These are phyloP conservation scores for Sphaerodactylus townsendi DNA, from an alignment of 2,113 vertebrate species.

Conservation along the genomic window DNA sequence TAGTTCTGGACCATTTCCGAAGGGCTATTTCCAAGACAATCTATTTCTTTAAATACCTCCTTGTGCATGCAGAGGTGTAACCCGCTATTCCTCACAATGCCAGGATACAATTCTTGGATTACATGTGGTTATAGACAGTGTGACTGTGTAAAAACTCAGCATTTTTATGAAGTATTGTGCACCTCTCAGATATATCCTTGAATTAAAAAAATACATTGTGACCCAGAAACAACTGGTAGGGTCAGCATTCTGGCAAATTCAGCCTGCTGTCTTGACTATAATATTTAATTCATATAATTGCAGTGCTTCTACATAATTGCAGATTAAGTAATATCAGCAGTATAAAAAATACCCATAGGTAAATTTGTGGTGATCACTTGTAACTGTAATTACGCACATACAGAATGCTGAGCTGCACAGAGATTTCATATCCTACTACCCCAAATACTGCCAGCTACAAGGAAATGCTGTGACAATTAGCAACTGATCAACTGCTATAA, in stretches of 20 bases:
- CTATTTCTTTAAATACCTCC: neutral
- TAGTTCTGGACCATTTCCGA: neutral
- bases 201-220: neutral
- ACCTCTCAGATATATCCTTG: neutral
- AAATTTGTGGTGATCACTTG: neutral
- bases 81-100: too few species aligned
- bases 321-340: neutral
- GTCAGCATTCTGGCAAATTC: neutral
- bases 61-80: neutral
- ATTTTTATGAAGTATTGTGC: neutral
- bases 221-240: neutral
- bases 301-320: neutral
- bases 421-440: fast-evolving
- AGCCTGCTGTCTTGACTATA: neutral
- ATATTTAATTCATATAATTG: neutral
- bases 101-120: neutral
- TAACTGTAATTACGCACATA: neutral
- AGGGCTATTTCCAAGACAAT: neutral
- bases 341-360: neutral
- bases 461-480: neutral
- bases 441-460: fast-evolving
- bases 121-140: neutral
- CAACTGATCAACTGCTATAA: neutral
- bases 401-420: neutral
- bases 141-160: neutral